phyloP scores from a whole-genome alignment of 1,140 invertebrate genomes.

The Drosophila neocordata region DNA sequence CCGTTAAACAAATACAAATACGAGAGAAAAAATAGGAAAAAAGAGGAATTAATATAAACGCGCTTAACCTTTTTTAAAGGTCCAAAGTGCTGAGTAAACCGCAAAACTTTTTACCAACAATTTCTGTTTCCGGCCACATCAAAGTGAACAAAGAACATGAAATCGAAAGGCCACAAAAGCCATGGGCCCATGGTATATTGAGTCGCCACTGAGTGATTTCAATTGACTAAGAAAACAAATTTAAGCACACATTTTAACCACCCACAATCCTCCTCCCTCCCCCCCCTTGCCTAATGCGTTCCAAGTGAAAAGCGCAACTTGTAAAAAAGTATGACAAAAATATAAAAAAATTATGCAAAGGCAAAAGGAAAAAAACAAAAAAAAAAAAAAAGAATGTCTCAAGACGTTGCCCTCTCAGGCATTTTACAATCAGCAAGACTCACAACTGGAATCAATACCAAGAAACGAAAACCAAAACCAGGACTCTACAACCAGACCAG shows the following conservation, averaged over 20 bases:
- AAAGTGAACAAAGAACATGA: conserved; percentile 59
- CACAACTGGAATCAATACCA: too few species aligned
- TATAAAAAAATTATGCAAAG: conserved; percentile 47
- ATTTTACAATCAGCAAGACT: neutral
- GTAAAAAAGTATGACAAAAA: conserved; percentile 29
- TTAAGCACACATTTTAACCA: conserved; percentile 24
- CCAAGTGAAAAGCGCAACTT: conserved; percentile 71
- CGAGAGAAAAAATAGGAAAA: neutral
- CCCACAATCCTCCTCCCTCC: neutral
- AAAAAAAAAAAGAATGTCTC: conserved; percentile 66
- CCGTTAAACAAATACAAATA: conserved; percentile 51
- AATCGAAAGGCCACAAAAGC: conserved; percentile 66
- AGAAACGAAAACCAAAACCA: neutral
- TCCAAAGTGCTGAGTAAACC: conserved; percentile 53
- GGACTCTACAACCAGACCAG: conserved; percentile 4
- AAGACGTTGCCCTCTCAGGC: conserved; percentile 42
- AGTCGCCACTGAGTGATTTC: conserved; percentile 72
- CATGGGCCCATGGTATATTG: conserved; percentile 52
- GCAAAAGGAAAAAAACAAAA: conserved; percentile 43
- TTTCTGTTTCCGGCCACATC: conserved; percentile 38
- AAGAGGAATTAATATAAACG: conserved; percentile 13
- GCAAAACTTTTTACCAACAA: conserved; percentile 62
- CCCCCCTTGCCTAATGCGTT: conserved; percentile 60
- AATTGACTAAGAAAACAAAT: conserved; percentile 82
- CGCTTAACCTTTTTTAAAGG: conserved; percentile 63